Evolutionary conservation across 2,888 invertebrate species (phyloP).

Genomic region (Nemurella pictetii): DNA sequence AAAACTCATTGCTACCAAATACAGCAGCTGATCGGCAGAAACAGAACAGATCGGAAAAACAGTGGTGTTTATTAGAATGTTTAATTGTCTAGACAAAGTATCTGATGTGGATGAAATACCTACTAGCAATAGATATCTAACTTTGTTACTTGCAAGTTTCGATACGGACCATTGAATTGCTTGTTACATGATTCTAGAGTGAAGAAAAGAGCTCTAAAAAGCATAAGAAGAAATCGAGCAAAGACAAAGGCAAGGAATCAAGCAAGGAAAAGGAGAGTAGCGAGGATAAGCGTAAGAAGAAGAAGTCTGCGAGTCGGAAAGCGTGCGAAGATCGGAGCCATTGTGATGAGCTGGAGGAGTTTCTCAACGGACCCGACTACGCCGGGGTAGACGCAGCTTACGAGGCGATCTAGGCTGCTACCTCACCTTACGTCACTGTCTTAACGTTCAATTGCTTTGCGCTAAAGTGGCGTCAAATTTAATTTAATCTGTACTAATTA

Average conservation of each 20-base stretch:
- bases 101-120: no score
- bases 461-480: no score
- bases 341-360: slow-evolving; percentile 64
- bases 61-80: no score
- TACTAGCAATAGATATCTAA: no score
- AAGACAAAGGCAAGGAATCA: slow-evolving; percentile 55
- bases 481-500: no score
- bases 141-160: no score
- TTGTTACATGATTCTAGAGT: no score
- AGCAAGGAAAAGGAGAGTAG: slow-evolving; percentile 58
- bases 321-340: slow-evolving; percentile 52
- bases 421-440: not conserved
- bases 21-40: no score
- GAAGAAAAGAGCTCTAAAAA: slow-evolving; percentile 54
- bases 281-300: slow-evolving; percentile 53
- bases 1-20: no score
- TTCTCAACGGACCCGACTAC: slow-evolving; percentile 60
- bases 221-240: slow-evolving; percentile 52
- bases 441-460: not conserved
- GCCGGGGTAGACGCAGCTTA: slow-evolving; percentile 60
- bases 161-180: no score
- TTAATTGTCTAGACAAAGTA: no score
- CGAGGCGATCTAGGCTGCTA: slow-evolving; percentile 60
- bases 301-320: slow-evolving; percentile 51
- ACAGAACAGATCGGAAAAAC: no score